These are phyloP conservation scores for Crotalus viridis DNA, from an alignment of 2,113 vertebrate species.

Conservation along the genomic window DNA sequence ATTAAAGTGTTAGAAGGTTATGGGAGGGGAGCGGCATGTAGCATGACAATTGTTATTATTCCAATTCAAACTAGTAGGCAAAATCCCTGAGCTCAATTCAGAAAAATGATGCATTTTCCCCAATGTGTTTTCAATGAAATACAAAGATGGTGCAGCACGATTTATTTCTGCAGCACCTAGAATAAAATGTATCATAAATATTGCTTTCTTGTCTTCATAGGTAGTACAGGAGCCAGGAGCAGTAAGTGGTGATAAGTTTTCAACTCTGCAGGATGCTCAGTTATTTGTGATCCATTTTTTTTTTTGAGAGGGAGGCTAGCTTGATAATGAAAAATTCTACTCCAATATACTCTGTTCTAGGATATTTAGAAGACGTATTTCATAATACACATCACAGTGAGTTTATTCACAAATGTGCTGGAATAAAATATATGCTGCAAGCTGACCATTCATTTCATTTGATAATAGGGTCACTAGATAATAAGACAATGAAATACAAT, in stretches of 20 bases:
- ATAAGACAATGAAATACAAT: background rate
- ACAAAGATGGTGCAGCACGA: constrained; percentile 22
- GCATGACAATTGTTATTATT: constrained; percentile 57
- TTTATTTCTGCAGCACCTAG: constrained; percentile 18
- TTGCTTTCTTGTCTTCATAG: constrained; percentile 35
- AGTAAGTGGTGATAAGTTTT: constrained; percentile 33
- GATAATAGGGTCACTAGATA: background rate
- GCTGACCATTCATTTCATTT: background rate
- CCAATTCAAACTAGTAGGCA: constrained; percentile 29
- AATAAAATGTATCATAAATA: constrained; percentile 11
- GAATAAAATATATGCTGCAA: background rate
- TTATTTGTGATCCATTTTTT: constrained; percentile 52
- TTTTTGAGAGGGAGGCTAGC: constrained; percentile 14
- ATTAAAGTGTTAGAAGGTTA: constrained; percentile 46
- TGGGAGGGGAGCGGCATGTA: constrained; percentile 48
- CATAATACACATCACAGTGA: background rate
- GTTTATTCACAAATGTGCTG: background rate
- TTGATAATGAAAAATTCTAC: constrained; percentile 26
- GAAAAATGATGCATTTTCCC: background rate
- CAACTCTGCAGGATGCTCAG: constrained; percentile 36
- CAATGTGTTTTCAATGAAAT: constrained; percentile 38
- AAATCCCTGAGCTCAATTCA: constrained; percentile 40
- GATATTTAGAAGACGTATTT: background rate
- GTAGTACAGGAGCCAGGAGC: constrained; percentile 15
- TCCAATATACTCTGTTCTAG: background rate